These are phyloP conservation scores for Zoanthus gigantus DNA, from an alignment of 92 coral and sea anemone species.

Conservation along the genomic window DNA sequence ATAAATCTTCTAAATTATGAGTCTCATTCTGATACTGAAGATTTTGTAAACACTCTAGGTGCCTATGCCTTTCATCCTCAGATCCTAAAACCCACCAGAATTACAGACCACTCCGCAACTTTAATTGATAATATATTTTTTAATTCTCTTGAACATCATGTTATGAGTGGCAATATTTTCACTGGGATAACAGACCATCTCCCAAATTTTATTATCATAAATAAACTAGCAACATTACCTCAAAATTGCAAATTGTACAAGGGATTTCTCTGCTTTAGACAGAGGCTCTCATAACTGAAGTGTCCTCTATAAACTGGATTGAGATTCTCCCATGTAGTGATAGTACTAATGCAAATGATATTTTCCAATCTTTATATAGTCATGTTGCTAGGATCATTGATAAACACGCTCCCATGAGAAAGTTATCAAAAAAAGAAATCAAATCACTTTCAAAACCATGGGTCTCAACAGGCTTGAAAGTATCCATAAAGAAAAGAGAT, in stretches of 20 bases:
- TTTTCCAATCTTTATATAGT: slow-evolving; percentile 37
- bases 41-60: slow-evolving; percentile 37
- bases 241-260: slow-evolving; percentile 34
- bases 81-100: background rate
- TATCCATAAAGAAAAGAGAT: slow-evolving; percentile 12
- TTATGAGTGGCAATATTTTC: no score
- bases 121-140: no score
- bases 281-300: slow-evolving; percentile 32
- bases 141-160: no score
- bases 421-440: slow-evolving; percentile 32
- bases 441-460: background rate
- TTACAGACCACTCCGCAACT: no score
- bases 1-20: background rate
- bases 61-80: slow-evolving; percentile 21
- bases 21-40: background rate
- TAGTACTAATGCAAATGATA: background rate
- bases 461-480: slow-evolving; percentile 31
- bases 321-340: slow-evolving; percentile 27
- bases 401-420: slow-evolving; percentile 35
- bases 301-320: slow-evolving; percentile 32
- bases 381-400: slow-evolving; percentile 24
- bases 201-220: background rate
- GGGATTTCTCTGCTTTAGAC: slow-evolving; percentile 56
- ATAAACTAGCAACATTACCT: background rate
- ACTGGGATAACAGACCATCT: no score